phyloP scores from a whole-genome alignment of 2,888 invertebrate genomes.

The Liopterus haemorrhoidalis region DNA sequence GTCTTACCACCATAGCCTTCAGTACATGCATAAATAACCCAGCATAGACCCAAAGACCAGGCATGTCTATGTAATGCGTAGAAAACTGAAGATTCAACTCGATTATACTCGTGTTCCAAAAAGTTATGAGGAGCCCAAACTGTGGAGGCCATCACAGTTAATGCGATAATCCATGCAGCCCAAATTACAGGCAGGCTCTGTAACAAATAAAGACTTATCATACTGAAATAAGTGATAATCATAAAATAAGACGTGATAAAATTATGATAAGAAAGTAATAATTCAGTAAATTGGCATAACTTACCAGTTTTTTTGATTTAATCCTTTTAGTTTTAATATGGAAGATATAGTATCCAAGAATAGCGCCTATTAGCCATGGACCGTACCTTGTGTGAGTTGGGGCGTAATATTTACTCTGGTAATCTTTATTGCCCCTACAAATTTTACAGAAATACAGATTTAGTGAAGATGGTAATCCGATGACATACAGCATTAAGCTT shows the following conservation, averaged over 20 bases:
- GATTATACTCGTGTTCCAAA: neutral
- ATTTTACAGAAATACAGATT: too few species aligned
- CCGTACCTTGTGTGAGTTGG: constrained; percentile 36
- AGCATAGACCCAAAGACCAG: constrained; percentile 25
- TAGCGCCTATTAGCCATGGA: constrained; percentile 37
- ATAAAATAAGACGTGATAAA: neutral
- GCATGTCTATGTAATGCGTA: constrained; percentile 18
- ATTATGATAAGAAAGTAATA: neutral
- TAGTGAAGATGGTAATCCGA: too few species aligned
- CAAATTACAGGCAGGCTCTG: neutral
- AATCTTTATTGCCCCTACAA: constrained; percentile 7
- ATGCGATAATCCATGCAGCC: constrained; percentile 3
- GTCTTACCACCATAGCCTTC: constrained; percentile 28
- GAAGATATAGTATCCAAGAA: constrained; percentile 35
- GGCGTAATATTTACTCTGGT: constrained; percentile 34
- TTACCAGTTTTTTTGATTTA: neutral
- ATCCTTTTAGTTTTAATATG: constrained; percentile 22
- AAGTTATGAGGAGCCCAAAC: constrained; percentile 6
- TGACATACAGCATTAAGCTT: too few species aligned
- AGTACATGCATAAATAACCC: constrained; percentile 27
- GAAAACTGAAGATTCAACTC: constrained; percentile 2
- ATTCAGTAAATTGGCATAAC: neutral
- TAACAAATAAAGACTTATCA: too few species aligned
- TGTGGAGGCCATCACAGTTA: neutral
- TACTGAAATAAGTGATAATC: too few species aligned